phyloP scores from a whole-genome alignment of 2,113 vertebrate species.

The Scopus umbretta region DNA sequence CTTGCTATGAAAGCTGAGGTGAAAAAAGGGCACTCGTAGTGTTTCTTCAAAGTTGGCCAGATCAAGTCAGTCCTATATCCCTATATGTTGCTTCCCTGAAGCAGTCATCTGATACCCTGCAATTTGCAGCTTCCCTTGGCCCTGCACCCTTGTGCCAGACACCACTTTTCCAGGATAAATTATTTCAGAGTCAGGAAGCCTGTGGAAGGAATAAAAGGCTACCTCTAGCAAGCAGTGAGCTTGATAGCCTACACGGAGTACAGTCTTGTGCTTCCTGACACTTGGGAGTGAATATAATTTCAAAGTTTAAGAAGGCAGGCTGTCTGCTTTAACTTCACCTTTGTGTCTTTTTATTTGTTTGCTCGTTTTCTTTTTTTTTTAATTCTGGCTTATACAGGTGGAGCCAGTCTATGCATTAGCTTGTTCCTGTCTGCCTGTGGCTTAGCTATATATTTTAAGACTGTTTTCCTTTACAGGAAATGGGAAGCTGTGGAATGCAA shows the following conservation, averaged over 20 bases:
- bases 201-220: background rate
- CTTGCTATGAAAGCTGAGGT: background rate
- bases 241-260: background rate
- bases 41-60: background rate
- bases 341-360: conserved; percentile 4
- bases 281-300: background rate
- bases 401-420: conserved; percentile 48
- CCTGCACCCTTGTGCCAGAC: background rate
- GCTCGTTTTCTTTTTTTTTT: background rate
- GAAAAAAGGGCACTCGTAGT: background rate
- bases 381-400: background rate
- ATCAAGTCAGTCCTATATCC: background rate
- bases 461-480: conserved; percentile 50
- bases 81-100: rapidly evolving
- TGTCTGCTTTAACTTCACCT: background rate
- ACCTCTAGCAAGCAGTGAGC: background rate
- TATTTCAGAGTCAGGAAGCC: background rate
- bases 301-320: background rate
- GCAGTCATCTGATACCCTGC: background rate
- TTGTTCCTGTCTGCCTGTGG: conserved; percentile 50
- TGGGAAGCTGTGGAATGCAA: conserved; percentile 55
- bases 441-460: conserved; percentile 60
- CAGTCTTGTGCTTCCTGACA: background rate
- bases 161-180: background rate
- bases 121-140: background rate